Evolutionary conservation across 2,797 vertebrate species (phyloP), one percentile per base, ranked within the genome.

Genomic region (Ctenochaetus hawaiiensis): DNA sequence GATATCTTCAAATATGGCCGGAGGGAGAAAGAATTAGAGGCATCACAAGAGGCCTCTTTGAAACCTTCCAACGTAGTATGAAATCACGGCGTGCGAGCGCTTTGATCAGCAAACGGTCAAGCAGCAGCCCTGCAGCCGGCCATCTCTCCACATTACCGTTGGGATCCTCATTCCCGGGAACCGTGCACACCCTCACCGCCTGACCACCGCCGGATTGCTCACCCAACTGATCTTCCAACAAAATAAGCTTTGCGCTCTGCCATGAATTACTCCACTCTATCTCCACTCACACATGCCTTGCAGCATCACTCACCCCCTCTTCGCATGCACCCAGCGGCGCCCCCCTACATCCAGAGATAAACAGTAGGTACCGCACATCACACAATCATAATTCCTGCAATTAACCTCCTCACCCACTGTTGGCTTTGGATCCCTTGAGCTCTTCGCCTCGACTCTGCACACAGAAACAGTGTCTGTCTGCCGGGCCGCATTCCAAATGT

Each of bases 41-140:
- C 83, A 72, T 89, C 83, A 84, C 78, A 78, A 81, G 81, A 79
- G 85, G 51, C 75, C 66, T 58, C 90, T 93, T 94, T 93, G 89
- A 94, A 94, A 93, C 72, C 82, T 80, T 92, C 91, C 85, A 91
- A 74, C 85, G 81, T 81, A 22, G 79, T 88, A 83, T 92, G 85
- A 94, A 93, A 94, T 90, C 70, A 8, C 64, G 8, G 83, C 76
- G 43, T 79, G 84, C 75, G 41, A 91, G 75, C 87, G 63, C 94
- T 95, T 95, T 95, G 92, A 95, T 95, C 91, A 87, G 69, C 80
- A 60, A 86, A 91, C 60, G 87, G 91, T 88, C 89, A 83, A 92
- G 86, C 75, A 45, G 83, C 64, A 67, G 80, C 75, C 73, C 72
- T 75, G 86, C 83, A 85, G 89, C 52, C 67, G 45, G 80, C 87